A percentile compares a stretch with the other conserved stretches of the same genome.
Evolutionary conservation across 1,140 invertebrate species (phyloP).

Genomic region (Cyclina sinensis): DNA sequence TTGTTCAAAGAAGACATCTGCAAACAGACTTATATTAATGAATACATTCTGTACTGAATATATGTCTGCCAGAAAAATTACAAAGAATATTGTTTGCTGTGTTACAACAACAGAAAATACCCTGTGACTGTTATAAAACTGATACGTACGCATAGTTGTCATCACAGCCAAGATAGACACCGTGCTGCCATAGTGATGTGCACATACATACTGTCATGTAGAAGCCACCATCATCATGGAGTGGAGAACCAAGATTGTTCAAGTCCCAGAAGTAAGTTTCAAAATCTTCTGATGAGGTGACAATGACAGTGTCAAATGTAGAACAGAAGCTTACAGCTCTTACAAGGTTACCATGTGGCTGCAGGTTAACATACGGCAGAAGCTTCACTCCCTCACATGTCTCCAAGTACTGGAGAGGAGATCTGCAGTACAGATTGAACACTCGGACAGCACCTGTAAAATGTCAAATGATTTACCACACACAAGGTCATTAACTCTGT

Average conservation of each 20-base stretch:
- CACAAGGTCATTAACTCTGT: no score
- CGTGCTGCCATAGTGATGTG: neutral
- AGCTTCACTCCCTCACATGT: neutral
- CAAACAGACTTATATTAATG: no score
- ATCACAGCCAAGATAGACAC: neutral
- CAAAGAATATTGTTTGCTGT: no score
- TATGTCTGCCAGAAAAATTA: no score
- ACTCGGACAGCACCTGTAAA: slow-evolving; percentile 25
- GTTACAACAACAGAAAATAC: no score
- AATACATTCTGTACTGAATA: no score
- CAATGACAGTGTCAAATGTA: neutral
- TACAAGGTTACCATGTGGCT: slow-evolving; percentile 23
- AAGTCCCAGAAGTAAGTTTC: slow-evolving; percentile 33
- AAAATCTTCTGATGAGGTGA: slow-evolving; percentile 25
- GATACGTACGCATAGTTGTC: slow-evolving; percentile 39
- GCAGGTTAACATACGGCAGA: neutral
- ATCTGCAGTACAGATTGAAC: neutral
- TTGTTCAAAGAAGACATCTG: no score
- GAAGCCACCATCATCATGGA: neutral
- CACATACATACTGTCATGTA: neutral
- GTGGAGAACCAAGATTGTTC: neutral
- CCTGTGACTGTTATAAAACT: no score
- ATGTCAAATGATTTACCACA: neutral
- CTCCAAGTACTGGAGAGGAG: neutral
- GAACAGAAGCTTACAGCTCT: neutral